Conservation (phyloP, 2,113 vertebrate genomes). For the Bucco capensis region DNA sequence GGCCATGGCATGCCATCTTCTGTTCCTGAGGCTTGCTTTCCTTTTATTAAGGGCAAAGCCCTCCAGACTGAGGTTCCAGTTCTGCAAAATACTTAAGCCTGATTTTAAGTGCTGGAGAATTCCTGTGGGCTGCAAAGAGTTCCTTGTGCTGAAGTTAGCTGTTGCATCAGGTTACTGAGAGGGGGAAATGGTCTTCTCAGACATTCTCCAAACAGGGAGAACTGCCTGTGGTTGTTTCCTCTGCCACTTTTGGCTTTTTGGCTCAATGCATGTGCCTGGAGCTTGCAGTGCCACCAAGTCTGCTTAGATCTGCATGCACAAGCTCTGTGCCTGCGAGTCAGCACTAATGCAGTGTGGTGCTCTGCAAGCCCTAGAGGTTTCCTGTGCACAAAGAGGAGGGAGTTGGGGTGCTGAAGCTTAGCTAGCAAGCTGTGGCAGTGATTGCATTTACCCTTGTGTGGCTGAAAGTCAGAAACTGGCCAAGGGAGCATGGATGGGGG, state of each 20-base stretch:
- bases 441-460: fast-evolving
- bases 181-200: neutral
- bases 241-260: neutral
- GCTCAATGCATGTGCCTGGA: fast-evolving
- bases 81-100: neutral
- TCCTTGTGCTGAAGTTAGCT: neutral
- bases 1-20: neutral
- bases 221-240: fast-evolving
- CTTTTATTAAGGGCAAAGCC: neutral
- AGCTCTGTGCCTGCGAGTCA: neutral
- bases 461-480: neutral
- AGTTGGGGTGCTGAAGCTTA: neutral
- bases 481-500: neutral
- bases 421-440: neutral
- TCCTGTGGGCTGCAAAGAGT: neutral
- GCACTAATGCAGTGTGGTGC: fast-evolving
- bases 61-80: neutral
- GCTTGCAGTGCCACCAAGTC: neutral
- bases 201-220: neutral
- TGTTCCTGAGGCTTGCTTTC: neutral
- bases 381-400: neutral
- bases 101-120: neutral
- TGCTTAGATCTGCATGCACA: neutral
- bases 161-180: neutral
- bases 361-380: neutral